A percentile compares a stretch with the other conserved stretches of the same genome.
phyloP scores from a whole-genome alignment of 1,140 invertebrate genomes.

The Euura lappo region DNA sequence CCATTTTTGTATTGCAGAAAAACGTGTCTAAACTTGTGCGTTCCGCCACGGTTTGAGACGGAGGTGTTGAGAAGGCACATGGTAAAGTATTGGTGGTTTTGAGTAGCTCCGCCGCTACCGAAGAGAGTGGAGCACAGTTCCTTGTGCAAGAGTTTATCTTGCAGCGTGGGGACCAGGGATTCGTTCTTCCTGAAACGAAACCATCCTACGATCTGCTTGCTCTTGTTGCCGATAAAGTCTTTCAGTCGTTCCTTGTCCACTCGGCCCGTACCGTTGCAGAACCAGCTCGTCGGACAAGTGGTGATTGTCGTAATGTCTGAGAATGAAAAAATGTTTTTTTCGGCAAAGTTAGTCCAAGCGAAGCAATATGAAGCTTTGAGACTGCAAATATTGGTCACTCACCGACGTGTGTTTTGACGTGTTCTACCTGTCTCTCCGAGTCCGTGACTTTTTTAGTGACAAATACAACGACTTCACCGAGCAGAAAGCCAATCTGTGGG shows the following conservation, averaged over 20 bases:
- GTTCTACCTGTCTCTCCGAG: constrained; percentile 65
- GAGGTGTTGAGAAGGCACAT: constrained; percentile 64
- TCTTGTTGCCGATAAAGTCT: constrained; percentile 58
- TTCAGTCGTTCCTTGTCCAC: constrained; percentile 62
- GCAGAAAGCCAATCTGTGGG: constrained; percentile 68
- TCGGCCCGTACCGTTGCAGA: constrained; percentile 63
- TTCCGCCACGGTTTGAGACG: constrained; percentile 52
- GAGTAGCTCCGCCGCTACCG: constrained; percentile 10
- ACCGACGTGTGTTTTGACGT: constrained; percentile 65
- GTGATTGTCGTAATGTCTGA: constrained; percentile 63
- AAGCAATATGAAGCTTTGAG: too few relatives aligned
- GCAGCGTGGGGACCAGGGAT: constrained; percentile 58
- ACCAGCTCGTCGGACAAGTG: constrained; percentile 59
- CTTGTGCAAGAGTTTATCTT: constrained; percentile 66
- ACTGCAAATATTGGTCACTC: constrained; percentile 30
- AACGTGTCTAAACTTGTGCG: constrained; percentile 65
- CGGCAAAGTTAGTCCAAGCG: too few relatives aligned
- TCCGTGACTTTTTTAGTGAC: constrained; percentile 72
- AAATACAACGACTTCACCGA: constrained; percentile 66
- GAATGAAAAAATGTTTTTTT: constrained; percentile 21
- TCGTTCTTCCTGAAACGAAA: constrained; percentile 65
- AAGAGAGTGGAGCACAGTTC: constrained; percentile 58
- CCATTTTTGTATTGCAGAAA: constrained; percentile 44
- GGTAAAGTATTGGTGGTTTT: constrained; percentile 52
- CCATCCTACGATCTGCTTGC: constrained; percentile 68